Percentiles rank a stretch among this genome's conserved stretches.
Evolutionary conservation across 2,797 vertebrate genomes (phyloP).

Genomic region (Eremophila alpestris): DNA sequence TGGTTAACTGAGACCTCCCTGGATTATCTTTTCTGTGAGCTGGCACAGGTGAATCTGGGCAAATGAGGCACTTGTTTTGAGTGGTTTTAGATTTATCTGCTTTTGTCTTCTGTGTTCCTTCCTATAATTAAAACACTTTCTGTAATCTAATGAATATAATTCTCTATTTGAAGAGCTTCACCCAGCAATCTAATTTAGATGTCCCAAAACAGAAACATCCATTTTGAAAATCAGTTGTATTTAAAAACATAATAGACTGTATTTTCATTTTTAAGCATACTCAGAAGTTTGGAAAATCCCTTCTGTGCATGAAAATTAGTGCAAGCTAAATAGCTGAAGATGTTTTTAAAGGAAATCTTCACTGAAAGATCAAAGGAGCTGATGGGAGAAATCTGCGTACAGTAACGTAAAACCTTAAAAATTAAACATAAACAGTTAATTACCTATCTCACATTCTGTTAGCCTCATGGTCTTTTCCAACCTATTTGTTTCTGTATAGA

Average conservation of each 20-base stretch:
- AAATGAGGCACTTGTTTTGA: neutral
- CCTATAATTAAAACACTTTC: neutral
- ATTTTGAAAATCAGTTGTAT: neutral
- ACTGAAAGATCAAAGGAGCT: neutral
- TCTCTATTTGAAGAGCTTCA: neutral
- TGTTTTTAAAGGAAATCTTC: neutral
- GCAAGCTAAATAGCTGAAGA: neutral
- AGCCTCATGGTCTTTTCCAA: neutral
- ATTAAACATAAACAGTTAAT: neutral
- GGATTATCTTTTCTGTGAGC: neutral
- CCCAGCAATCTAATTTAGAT: neutral
- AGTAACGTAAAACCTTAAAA: neutral
- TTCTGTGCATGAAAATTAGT: neutral
- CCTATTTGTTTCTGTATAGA: neutral
- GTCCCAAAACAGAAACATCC: neutral
- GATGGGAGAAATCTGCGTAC: neutral
- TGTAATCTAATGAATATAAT: neutral
- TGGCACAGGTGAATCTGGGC: neutral
- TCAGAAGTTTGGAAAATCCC: neutral
- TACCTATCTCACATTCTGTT: neutral
- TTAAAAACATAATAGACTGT: neutral
- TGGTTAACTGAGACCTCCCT: neutral
- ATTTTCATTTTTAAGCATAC: neutral
- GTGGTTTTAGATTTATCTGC: neutral
- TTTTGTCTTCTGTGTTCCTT: neutral